These are phyloP conservation scores for Argyra leucocephala DNA, from an alignment of 2,888 invertebrate genomes.

Conservation along the genomic window DNA sequence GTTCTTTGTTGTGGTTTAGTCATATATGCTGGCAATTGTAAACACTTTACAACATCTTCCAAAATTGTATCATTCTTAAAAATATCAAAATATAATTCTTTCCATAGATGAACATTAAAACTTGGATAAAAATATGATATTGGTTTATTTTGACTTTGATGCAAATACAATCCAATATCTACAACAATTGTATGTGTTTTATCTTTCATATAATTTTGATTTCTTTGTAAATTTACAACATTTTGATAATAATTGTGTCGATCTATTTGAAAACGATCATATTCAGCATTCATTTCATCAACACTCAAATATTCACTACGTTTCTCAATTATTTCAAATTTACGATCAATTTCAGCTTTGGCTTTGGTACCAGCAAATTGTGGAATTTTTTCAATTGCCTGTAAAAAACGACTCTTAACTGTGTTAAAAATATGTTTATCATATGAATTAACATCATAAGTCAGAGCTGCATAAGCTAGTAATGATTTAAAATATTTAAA, in stretches of 20 bases:
- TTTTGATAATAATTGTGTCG: conserved; percentile 38
- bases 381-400: neutral
- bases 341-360: neutral
- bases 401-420: neutral
- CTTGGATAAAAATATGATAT: conserved; percentile 39
- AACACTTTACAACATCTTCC: conserved; percentile 32
- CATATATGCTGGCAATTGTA: conserved; percentile 35
- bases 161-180: conserved; percentile 37
- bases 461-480: conserved; percentile 29
- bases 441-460: neutral
- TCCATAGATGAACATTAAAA: conserved; percentile 37
- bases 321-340: conserved; percentile 7
- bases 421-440: neutral
- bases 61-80: conserved; percentile 32
- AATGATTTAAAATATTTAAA: conserved; percentile 38
- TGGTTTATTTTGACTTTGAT: conserved; percentile 37
- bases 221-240: conserved; percentile 30
- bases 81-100: conserved; percentile 30
- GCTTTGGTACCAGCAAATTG: neutral
- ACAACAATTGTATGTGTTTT: conserved; percentile 32
- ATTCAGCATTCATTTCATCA: conserved; percentile 29
- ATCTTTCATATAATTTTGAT: conserved; percentile 28
- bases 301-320: neutral
- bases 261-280: conserved; percentile 31
- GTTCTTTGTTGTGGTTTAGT: conserved; percentile 35